Base-by-base conservation (phyloP, 2,888 invertebrate genomes). In the Pardosa pseudoannulata region DNA sequence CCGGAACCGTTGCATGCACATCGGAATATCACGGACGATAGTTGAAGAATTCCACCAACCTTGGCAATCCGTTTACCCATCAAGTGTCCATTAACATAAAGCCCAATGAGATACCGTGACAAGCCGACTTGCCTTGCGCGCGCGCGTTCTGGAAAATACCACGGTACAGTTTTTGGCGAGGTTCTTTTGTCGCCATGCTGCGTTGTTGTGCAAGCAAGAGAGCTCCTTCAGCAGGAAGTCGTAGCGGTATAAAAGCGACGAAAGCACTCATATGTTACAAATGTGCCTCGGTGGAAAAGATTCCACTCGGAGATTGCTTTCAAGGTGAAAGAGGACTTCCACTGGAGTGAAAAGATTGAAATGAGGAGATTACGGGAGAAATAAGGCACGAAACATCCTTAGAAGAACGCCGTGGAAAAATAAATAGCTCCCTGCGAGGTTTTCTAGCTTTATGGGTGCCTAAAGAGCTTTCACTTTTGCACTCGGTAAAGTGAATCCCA, bases 171-270 rank as follows among this genome's bases (percentile, higher is more conserved):
- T 46, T 46, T 46, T 6, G 9, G 2, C 9, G 46, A 16, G 16
- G 5, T 16, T 16, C 16, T 46, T n/a, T n/a, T n/a, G n/a, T 16
- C 13, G 46, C 46, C 16, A 46, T 7, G 46, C 46, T 7, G 5
- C 2, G 16, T 2, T 46, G n/a, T n/a, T n/a, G n/a, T n/a, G n/a
- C n/a, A n/a, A n/a, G n/a, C n/a, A n/a, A n/a, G n/a, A n/a, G n/a
- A 46, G 16, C 46, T 9, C 2, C 46, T 6, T 46, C n/a, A 46
- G 16, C 62, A 28, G 62, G 62, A 9, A 62, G 23, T 62, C 5
- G 23, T 62, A 62, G 62, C 27, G 62, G 62, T 62, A 62, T n/a
- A n/a, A 62, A 62, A 62, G n/a, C n/a, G n/a, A n/a, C n/a, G n/a
- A 27, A 28, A 3, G 5, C 62, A 62, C 7, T 62, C 62, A 62